phyloP scores from a whole-genome alignment of 2,113 vertebrate species.

The Brachyhypopomus occidentalis region DNA sequence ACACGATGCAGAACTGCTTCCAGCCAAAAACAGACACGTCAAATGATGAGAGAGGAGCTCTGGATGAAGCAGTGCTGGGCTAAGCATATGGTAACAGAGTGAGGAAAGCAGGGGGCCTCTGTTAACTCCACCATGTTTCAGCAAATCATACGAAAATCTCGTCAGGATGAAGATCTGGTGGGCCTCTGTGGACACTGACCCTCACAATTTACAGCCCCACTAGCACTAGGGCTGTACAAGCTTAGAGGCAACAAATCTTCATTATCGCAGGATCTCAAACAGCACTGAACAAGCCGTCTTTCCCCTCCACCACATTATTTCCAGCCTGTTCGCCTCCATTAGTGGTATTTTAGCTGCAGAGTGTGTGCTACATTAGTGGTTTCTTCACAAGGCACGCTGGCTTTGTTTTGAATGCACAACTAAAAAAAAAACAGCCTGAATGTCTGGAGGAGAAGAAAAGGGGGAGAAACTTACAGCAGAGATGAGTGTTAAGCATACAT shows the following conservation, averaged over 20 bases:
- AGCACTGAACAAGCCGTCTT: conserved; percentile 27
- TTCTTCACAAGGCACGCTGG: conserved; percentile 14
- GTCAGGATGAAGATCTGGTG: conserved; percentile 31
- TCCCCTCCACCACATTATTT: conserved; percentile 28
- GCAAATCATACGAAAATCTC: conserved; percentile 41
- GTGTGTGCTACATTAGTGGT: conserved; percentile 24
- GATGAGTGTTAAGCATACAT: conserved; percentile 26
- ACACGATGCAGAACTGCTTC: conserved; percentile 34
- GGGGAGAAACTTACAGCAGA: background rate
- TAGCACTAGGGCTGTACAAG: conserved; percentile 37
- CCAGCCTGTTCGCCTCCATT: conserved; percentile 25
- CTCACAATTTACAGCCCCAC: conserved; percentile 46
- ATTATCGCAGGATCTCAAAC: conserved; percentile 42
- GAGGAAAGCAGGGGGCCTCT: conserved; percentile 16
- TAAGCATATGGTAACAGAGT: conserved; percentile 40
- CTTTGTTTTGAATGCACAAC: conserved; percentile 31
- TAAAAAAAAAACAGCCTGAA: conserved; percentile 1
- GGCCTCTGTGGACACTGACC: conserved; percentile 37
- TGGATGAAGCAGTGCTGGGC: conserved; percentile 23
- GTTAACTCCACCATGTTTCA: conserved; percentile 24
- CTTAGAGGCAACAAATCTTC: conserved; percentile 56
- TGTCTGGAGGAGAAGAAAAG: conserved; percentile 3
- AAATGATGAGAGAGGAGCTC: conserved; percentile 28
- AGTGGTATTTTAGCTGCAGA: conserved; percentile 15
- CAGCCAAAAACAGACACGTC: conserved; percentile 6